Percentiles rank a stretch among this genome's conserved stretches.
Conservation (phyloP, 2,797 vertebrate genomes). For the Peromyscus aztecus region DNA sequence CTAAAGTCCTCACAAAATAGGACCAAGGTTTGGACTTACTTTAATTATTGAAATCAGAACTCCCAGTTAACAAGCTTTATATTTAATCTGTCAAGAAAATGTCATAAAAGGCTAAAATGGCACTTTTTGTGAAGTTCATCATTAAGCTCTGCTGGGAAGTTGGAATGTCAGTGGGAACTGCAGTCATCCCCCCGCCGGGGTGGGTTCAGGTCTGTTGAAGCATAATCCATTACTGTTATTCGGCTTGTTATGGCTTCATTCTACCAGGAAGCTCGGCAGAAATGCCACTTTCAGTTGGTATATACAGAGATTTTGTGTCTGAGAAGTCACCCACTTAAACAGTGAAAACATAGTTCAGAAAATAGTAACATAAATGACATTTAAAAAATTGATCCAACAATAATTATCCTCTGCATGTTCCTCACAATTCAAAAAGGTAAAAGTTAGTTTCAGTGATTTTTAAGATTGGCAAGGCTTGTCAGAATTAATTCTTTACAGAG, state of each 20-base stretch:
- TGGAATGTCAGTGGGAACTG: neutral
- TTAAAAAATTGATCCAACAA: neutral
- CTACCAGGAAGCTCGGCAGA: neutral
- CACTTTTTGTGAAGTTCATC: neutral
- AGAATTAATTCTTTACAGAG: constrained; percentile 55
- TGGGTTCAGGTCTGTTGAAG: neutral
- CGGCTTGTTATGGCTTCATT: neutral
- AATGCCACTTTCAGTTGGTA: neutral
- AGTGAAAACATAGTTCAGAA: constrained; percentile 38
- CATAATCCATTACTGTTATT: neutral
- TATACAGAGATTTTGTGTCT: neutral
- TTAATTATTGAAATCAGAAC: neutral
- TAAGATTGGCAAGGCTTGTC: constrained; percentile 27
- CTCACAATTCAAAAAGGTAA: constrained; percentile 6
- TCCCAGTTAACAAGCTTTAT: neutral
- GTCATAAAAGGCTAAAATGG: neutral
- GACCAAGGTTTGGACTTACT: neutral
- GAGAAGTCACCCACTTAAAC: constrained; percentile 34
- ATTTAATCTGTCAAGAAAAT: constrained; percentile 5
- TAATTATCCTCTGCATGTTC: constrained; percentile 15
- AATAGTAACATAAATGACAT: neutral
- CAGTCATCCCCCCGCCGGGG: neutral
- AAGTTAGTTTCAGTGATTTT: constrained; percentile 30
- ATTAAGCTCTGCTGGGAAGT: neutral
- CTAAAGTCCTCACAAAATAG: neutral